Percentiles rank a stretch among this genome's conserved stretches.
These are phyloP conservation scores for Pavo muticus DNA, from an alignment of 2,113 vertebrate genomes.

Conservation along the genomic window DNA sequence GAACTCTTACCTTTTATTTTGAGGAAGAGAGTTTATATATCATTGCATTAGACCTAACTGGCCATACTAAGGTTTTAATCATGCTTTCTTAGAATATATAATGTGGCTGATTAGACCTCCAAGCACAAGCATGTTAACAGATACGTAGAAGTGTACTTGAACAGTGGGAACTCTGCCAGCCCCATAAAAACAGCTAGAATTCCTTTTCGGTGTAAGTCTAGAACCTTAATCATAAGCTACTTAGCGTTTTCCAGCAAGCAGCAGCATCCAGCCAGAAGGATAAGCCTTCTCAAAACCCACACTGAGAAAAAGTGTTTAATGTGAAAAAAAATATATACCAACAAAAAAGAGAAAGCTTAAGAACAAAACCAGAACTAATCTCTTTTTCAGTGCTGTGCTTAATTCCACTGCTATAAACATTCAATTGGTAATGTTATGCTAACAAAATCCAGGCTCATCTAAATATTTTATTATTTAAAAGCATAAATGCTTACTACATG, in stretches of 20 bases:
- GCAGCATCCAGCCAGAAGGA: background rate
- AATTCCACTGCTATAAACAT: background rate
- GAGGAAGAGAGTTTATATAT: background rate
- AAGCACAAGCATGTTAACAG: background rate
- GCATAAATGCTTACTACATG: background rate
- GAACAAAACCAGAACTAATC: background rate
- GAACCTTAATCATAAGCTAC: background rate
- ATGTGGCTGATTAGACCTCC: background rate
- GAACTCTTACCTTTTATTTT: background rate
- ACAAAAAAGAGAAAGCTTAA: background rate
- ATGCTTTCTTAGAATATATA: background rate
- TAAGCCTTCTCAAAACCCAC: background rate
- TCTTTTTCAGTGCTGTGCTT: background rate
- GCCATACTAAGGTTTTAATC: background rate
- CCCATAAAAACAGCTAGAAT: background rate
- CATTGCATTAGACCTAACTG: background rate
- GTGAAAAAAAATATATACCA: background rate
- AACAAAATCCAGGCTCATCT: background rate
- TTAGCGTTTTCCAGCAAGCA: background rate
- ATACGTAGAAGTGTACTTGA: background rate
- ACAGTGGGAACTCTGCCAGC: too few species aligned
- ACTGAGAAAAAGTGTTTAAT: background rate
- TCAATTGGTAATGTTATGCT: background rate
- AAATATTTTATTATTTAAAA: slow-evolving; percentile 8
- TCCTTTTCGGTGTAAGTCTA: background rate